Evolutionary conservation across 1,140 invertebrate genomes (phyloP).

Genomic region (silkworm (Bombyx mori)): DNA sequence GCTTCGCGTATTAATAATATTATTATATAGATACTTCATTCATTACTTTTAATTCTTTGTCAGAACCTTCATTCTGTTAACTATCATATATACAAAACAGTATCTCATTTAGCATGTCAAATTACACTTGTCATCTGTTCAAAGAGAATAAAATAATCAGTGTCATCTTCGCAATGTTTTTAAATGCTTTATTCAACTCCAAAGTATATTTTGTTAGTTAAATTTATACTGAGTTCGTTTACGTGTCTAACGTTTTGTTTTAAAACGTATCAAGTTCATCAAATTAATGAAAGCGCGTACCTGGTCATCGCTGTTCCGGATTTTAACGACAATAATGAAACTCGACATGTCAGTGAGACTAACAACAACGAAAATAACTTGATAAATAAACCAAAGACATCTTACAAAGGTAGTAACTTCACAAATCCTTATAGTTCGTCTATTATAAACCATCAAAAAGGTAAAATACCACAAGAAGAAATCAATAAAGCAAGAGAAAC

Average conservation of each 20-base stretch:
- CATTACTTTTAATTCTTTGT: no score
- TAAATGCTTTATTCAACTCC: slow-evolving; percentile 33
- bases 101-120: no score
- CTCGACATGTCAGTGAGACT: no score
- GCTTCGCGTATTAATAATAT: no score
- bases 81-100: no score
- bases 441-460: slow-evolving; percentile 20
- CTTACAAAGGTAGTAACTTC: no score
- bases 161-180: slow-evolving; percentile 1
- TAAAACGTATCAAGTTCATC: slow-evolving; percentile 47
- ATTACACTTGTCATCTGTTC: no score
- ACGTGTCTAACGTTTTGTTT: slow-evolving; percentile 25
- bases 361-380: no score
- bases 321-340: slow-evolving; percentile 19
- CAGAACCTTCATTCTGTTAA: no score
- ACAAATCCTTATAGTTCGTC: no score
- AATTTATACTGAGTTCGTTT: slow-evolving; percentile 26
- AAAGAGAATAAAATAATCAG: not conserved
- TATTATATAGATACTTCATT: no score
- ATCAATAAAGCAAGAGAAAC: slow-evolving; percentile 46
- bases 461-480: slow-evolving; percentile 20
- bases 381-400: no score
- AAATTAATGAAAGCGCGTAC: slow-evolving; percentile 43
- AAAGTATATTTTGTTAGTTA: slow-evolving; percentile 26
- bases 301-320: slow-evolving; percentile 42